Evolutionary conservation across 2,797 vertebrate species (phyloP), one percentile per base, ranked within the genome.

Genomic region (Ciconia nigra): DNA sequence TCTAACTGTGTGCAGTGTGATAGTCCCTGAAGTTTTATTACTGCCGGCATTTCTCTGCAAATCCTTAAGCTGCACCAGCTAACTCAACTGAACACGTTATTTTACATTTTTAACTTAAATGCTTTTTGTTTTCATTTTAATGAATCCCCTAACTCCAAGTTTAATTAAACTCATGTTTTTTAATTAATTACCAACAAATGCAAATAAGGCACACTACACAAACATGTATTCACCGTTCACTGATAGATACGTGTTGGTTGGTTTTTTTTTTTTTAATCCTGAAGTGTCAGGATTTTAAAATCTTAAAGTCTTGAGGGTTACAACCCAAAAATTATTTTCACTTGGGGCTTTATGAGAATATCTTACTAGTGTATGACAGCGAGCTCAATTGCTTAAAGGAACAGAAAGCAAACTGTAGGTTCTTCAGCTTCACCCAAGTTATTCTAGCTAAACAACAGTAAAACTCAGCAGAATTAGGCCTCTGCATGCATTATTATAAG

Each of bases 171-270:
- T 89, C 93, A 93, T 96, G 90, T 58, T 79, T 94, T 92, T 94
- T 85, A 96, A 97, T 96, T 95, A 97, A 97, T 97, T 97, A 98
- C 89, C 86, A 95, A 92, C 72, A 92, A 96, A 97, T 96, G 92
- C 96, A 97, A 97, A 97, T 94, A 78, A 96, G 77, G 88, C 52
- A 93, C 94, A 91, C 62, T 90, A 83, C 72, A 95, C 73, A 97
- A 97, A 88, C 81, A 80, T 21, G 52, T 89, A 94, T 95, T 89
- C 72, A 88, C 87, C 51, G 0, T 96, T 94, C 49, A 67, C 87
- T 67, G 87, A 83, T 63, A 97, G 91, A 89, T 96, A 65, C 0
- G 10, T 61, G 61, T 39, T 39, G 31, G 7, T 9, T 39, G 14
- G 49, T 15, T 3, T n/a, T 19, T 54, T 21, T 46, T 46, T 80